Evolutionary conservation across 2,888 invertebrate genomes (phyloP).

Genomic region (Lasioglossum figueresi): DNA sequence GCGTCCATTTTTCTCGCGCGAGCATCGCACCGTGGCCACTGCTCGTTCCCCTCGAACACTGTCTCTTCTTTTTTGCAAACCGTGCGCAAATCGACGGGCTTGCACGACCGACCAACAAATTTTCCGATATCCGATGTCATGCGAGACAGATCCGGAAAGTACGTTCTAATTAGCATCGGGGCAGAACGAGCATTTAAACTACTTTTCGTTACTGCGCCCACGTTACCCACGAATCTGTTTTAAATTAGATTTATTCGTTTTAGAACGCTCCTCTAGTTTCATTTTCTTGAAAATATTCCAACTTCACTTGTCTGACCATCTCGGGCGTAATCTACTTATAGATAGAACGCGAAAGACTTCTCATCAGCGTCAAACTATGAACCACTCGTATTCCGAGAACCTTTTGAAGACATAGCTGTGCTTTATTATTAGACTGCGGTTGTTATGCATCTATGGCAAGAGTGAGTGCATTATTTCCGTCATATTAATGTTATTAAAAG

Average conservation of each 20-base stretch:
- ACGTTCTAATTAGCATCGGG: not conserved
- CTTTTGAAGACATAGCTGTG: no score
- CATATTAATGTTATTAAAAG: no score
- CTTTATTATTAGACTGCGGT: no score
- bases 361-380: no score
- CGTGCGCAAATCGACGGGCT: not conserved
- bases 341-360: no score
- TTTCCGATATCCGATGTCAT: not conserved
- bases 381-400: no score
- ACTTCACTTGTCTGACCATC: not conserved
- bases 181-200: not conserved
- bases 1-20: conserved; percentile 20
- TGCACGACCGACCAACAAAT: not conserved
- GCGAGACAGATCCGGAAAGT: not conserved
- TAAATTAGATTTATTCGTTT: not conserved
- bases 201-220: not conserved
- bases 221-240: no score
- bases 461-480: no score
- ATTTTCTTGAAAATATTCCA: not conserved
- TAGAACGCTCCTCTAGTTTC: not conserved
- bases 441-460: no score
- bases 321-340: no score
- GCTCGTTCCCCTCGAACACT: not conserved
- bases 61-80: not conserved
- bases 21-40: not conserved